Evolutionary conservation across 2,113 vertebrate genomes (phyloP).

Genomic region (Mungos mungo): DNA sequence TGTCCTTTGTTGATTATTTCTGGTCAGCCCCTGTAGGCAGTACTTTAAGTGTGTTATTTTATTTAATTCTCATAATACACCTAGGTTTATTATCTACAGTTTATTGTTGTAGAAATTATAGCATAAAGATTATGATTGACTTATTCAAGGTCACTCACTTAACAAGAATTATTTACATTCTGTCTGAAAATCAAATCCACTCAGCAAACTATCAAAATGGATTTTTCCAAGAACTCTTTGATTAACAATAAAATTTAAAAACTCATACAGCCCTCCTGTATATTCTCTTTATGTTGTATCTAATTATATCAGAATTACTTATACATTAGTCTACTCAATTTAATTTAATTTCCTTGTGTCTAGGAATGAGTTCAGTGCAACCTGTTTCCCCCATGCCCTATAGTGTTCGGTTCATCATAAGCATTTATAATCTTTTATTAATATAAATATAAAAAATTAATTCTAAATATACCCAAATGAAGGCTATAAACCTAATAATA

Average conservation of each 20-base stretch:
- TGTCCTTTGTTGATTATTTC: neutral
- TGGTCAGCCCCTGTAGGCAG: neutral
- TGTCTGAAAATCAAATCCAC: neutral
- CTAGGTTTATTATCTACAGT: neutral
- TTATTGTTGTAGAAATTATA: neutral
- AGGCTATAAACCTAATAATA: neutral
- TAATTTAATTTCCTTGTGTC: neutral
- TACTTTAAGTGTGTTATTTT: neutral
- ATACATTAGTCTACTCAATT: neutral
- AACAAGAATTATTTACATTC: constrained; percentile 21
- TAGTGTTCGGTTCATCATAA: neutral
- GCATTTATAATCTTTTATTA: neutral
- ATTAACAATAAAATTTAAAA: constrained; percentile 3
- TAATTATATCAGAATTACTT: constrained; percentile 19
- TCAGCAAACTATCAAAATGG: neutral
- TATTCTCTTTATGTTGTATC: neutral
- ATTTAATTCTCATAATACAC: neutral
- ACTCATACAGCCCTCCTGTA: neutral
- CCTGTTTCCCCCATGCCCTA: neutral
- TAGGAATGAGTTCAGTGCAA: neutral
- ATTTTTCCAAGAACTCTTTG: neutral
- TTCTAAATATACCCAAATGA: neutral
- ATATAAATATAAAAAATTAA: constrained; percentile 15
- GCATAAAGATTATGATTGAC: neutral
- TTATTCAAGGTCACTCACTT: neutral